Percentiles rank a stretch among this genome's conserved stretches.
Conservation (phyloP, 2,113 vertebrate species). For the Ginglymostoma cirratum region DNA sequence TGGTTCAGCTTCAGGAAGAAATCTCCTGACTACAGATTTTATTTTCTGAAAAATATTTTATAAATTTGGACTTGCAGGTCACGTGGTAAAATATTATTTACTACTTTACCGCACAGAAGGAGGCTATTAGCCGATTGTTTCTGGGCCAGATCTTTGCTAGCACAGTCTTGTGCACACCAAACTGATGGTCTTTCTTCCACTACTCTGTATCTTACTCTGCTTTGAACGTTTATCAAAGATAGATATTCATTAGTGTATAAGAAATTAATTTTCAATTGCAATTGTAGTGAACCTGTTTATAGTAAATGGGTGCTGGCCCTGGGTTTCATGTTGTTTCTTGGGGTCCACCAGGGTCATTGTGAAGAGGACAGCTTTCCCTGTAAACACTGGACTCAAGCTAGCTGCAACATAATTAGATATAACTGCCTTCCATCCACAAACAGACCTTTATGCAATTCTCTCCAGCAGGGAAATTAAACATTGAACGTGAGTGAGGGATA, state of each 20-base stretch:
- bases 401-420: neutral
- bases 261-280: neutral
- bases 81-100: too few relatives aligned
- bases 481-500: neutral
- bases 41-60: neutral
- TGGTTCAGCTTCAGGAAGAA: neutral
- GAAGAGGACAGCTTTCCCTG: neutral
- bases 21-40: neutral
- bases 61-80: neutral
- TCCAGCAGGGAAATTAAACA: neutral
- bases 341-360: neutral
- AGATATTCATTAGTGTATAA: neutral
- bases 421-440: neutral
- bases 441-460: neutral
- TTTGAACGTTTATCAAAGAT: neutral
- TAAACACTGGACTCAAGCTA: neutral
- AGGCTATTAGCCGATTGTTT: neutral
- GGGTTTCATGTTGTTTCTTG: neutral
- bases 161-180: neutral
- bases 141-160: neutral
- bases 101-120: neutral
- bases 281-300: neutral
- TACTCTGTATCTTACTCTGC: neutral
- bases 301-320: neutral
- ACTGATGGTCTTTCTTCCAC: neutral